These are phyloP conservation scores for Formica aserva DNA, from an alignment of 2,888 invertebrate species.

Conservation along the genomic window DNA sequence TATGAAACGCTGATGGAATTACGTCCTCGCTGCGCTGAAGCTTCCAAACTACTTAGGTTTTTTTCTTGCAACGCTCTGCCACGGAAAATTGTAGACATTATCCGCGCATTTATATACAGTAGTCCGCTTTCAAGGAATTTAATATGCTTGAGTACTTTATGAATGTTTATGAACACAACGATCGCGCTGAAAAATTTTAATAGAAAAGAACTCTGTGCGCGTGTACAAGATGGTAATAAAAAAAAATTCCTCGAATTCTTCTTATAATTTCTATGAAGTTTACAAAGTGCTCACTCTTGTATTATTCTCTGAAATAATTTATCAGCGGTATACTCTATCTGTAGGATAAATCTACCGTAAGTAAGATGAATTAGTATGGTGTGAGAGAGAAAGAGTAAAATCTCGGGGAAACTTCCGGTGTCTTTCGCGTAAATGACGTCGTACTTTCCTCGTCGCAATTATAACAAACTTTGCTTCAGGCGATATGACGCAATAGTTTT, in stretches of 20 bases:
- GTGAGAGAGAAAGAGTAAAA: neutral
- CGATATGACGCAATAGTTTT: conserved; percentile 24
- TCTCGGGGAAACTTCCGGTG: conserved; percentile 11
- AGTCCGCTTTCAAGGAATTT: conserved; percentile 21
- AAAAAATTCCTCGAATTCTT: neutral
- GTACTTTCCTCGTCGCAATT: conserved; percentile 17
- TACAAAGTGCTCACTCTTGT: neutral
- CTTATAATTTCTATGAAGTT: neutral
- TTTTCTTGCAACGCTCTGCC: conserved; percentile 11
- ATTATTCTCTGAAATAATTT: neutral
- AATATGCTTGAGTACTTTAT: conserved; percentile 27
- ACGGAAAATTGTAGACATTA: conserved; percentile 26
- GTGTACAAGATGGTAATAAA: neutral
- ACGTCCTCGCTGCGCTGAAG: neutral
- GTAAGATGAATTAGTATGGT: neutral
- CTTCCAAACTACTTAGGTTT: conserved; percentile 38
- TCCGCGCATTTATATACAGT: conserved; percentile 30
- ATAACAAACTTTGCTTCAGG: neutral
- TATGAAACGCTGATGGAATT: conserved; percentile 37
- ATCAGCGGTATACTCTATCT: neutral
- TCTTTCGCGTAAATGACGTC: neutral
- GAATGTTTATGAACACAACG: conserved; percentile 30
- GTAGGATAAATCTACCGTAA: neutral
- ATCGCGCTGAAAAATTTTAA: conserved; percentile 8
- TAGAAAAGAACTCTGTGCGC: neutral